phyloP scores from a whole-genome alignment of 2,113 vertebrate genomes.

The Callithrix jacchus region DNA sequence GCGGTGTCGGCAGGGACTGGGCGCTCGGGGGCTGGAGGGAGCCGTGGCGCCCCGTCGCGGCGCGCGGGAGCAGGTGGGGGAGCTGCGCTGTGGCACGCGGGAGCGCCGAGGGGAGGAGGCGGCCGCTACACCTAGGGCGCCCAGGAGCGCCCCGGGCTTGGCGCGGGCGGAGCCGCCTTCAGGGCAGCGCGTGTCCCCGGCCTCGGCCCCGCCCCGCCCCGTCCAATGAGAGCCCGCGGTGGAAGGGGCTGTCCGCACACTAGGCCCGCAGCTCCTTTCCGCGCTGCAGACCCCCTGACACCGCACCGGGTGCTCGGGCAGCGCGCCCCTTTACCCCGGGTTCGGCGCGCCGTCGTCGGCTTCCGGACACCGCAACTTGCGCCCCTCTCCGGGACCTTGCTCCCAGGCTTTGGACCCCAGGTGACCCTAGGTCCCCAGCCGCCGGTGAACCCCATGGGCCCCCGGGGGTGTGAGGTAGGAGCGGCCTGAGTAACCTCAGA shows the following conservation, averaged over 20 bases:
- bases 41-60: background rate
- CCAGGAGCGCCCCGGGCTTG: background rate
- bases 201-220: conserved; percentile 72
- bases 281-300: conserved; percentile 43
- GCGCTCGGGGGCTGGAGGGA: background rate
- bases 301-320: background rate
- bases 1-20: conserved; percentile 35
- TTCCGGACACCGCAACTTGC: background rate
- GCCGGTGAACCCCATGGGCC: conserved; percentile 59
- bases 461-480: conserved; percentile 68
- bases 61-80: conserved; percentile 62
- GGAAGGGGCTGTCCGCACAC: conserved; percentile 49
- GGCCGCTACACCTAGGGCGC: conserved; percentile 61
- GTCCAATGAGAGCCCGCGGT: conserved; percentile 75
- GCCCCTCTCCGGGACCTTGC: background rate
- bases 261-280: conserved; percentile 35
- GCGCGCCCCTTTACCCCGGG: background rate
- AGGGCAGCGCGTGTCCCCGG: conserved; percentile 63
- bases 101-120: conserved; percentile 16
- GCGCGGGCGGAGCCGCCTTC: conserved; percentile 69
- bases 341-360: conserved; percentile 19
- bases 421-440: background rate
- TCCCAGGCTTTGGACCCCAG: background rate
- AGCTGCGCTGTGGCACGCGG: background rate
- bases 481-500: conserved; percentile 48